Conservation (phyloP, 2,888 invertebrate species). For the Microchrysa polita region DNA sequence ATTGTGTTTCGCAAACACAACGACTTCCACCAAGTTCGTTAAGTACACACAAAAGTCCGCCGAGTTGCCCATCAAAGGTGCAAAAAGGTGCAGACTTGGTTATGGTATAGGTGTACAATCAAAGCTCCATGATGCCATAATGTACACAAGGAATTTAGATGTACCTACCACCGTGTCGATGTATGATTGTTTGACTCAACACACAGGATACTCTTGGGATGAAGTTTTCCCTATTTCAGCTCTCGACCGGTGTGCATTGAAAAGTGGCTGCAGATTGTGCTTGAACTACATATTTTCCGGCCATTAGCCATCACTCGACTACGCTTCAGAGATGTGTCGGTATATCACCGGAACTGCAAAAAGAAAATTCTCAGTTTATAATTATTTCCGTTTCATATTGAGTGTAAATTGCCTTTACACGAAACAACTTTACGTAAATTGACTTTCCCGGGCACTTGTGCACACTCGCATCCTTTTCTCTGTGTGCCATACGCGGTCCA, state of each 20-base stretch:
- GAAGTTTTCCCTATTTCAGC: background rate
- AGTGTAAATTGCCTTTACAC: constrained; percentile 3
- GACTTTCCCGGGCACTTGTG: background rate
- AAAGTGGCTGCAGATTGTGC: constrained; percentile 17
- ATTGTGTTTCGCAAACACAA: constrained; percentile 24
- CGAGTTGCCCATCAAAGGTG: background rate
- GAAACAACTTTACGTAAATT: background rate
- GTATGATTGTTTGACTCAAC: no score
- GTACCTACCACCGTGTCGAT: no score
- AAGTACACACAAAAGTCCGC: constrained; percentile 26
- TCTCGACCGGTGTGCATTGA: background rate
- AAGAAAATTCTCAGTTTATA: constrained; percentile 11
- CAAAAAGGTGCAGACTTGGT: background rate
- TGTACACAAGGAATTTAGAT: constrained; percentile 14
- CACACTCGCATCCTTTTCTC: constrained; percentile 5
- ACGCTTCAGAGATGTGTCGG: background rate
- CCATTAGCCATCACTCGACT: no score
- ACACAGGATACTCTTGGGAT: background rate
- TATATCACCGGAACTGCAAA: constrained; percentile 1
- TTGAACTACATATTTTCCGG: constrained; percentile 21
- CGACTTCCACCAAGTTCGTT: constrained; percentile 14
- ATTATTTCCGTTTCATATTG: constrained; percentile 15
- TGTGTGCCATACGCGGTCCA: no score
- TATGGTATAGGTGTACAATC: no score
- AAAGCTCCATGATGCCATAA: background rate